phyloP scores from a whole-genome alignment of 1,140 invertebrate genomes.

The Trinorchestia longiramus region DNA sequence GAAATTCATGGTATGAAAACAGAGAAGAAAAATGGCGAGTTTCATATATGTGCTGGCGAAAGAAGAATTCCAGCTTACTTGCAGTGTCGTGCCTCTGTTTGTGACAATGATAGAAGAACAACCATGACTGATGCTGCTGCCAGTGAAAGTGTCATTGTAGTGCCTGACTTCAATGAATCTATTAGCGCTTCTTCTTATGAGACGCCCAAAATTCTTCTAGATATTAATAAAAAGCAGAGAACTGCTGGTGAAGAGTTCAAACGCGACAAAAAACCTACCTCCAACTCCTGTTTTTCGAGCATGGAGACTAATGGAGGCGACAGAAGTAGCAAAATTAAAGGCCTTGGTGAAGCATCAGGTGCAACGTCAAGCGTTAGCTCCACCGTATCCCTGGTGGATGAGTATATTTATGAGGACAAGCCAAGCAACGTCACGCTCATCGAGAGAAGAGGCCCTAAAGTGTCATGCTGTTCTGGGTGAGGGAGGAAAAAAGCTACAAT shows the following conservation, averaged over 20 bases:
- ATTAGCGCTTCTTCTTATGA: background rate
- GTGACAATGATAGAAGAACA: background rate
- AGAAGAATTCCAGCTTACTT: background rate
- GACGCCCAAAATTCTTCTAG: background rate
- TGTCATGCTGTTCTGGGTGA: constrained; percentile 72
- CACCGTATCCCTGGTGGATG: constrained; percentile 76
- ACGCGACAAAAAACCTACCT: background rate
- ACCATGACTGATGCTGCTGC: background rate
- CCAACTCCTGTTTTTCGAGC: background rate
- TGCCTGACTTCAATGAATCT: background rate
- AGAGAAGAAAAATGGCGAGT: background rate
- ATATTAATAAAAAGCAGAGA: background rate
- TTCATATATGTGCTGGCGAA: background rate
- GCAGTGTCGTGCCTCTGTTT: no score
- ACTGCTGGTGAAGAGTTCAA: background rate
- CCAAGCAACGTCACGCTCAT: constrained; percentile 79
- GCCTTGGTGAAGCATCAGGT: background rate
- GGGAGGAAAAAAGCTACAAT: background rate
- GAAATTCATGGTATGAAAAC: background rate
- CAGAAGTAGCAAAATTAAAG: background rate
- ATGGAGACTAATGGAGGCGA: background rate
- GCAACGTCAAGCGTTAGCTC: constrained; percentile 21
- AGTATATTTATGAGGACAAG: constrained; percentile 81
- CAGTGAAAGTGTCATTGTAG: background rate
- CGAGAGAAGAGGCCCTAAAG: constrained; percentile 77